phyloP scores from a whole-genome alignment of 2,113 vertebrate species.

The Cottus gobio region DNA sequence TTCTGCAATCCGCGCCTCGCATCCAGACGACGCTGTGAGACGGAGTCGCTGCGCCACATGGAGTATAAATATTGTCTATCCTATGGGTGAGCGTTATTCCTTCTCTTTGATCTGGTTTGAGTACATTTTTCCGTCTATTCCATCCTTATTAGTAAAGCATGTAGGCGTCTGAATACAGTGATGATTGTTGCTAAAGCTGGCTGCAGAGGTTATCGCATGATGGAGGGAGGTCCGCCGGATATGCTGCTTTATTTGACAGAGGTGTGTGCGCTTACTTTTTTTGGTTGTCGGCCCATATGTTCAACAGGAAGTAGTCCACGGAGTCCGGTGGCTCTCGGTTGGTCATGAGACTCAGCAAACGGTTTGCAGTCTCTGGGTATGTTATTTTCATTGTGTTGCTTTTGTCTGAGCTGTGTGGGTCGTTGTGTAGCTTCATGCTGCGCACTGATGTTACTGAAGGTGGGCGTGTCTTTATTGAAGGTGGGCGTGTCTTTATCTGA shows the following conservation, averaged over 20 bases:
- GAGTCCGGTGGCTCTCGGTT: not conserved
- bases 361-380: not conserved
- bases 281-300: not conserved
- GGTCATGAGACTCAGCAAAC: not conserved
- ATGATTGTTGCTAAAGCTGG: not conserved
- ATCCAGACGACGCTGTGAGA: not conserved
- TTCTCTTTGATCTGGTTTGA: not conserved
- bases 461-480: too few relatives aligned
- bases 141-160: not conserved
- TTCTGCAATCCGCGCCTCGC: not conserved
- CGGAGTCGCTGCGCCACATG: not conserved
- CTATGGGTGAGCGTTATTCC: not conserved
- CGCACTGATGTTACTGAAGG: too few relatives aligned
- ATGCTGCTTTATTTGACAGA: too few relatives aligned
- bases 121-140: not conserved
- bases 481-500: too few relatives aligned
- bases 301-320: not conserved
- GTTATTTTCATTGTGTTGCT: too few relatives aligned
- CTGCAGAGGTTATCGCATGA: not conserved
- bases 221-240: too few relatives aligned
- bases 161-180: too few relatives aligned
- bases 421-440: too few relatives aligned
- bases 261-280: not conserved
- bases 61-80: not conserved
- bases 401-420: too few relatives aligned